Evolutionary conservation across 2,888 invertebrate genomes (phyloP).

Genomic region (Trichacis sp.): DNA sequence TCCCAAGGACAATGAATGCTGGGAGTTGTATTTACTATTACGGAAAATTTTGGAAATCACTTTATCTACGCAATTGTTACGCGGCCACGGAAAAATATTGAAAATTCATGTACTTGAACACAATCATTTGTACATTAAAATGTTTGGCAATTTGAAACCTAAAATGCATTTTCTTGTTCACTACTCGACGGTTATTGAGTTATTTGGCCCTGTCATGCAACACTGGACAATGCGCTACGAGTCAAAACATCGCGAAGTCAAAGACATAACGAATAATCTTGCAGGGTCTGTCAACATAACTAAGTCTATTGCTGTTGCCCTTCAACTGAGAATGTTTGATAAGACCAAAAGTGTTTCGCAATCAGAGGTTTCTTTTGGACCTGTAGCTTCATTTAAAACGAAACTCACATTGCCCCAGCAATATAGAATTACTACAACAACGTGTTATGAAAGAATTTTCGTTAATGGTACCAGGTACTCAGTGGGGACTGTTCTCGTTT

Average conservation of each 20-base stretch:
- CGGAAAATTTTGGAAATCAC: slow-evolving; percentile 23
- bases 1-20: slow-evolving; percentile 8
- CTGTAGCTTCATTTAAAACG: background rate
- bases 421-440: background rate
- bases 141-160: slow-evolving; percentile 16
- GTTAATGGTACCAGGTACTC: slow-evolving; percentile 5
- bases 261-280: background rate
- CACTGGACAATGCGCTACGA: slow-evolving; percentile 18
- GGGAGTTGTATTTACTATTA: slow-evolving; percentile 22
- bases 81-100: slow-evolving; percentile 11
- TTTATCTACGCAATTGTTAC: slow-evolving; percentile 12
- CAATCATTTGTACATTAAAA: slow-evolving; percentile 9
- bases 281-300: slow-evolving; percentile 18
- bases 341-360: background rate
- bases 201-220: slow-evolving; percentile 18
- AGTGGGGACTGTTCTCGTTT: slow-evolving; percentile 1
- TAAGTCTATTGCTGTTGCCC: slow-evolving; percentile 16
- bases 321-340: slow-evolving; percentile 13
- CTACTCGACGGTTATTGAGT: slow-evolving; percentile 15
- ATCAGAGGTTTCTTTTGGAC: background rate
- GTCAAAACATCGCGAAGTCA: slow-evolving; percentile 26
- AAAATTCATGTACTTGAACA: slow-evolving; percentile 18
- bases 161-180: slow-evolving; percentile 25
- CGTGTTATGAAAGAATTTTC: background rate
- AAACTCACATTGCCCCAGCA: background rate